Evolutionary conservation across 1,140 invertebrate genomes (phyloP).

Genomic region (Zelostemma sp.): DNA sequence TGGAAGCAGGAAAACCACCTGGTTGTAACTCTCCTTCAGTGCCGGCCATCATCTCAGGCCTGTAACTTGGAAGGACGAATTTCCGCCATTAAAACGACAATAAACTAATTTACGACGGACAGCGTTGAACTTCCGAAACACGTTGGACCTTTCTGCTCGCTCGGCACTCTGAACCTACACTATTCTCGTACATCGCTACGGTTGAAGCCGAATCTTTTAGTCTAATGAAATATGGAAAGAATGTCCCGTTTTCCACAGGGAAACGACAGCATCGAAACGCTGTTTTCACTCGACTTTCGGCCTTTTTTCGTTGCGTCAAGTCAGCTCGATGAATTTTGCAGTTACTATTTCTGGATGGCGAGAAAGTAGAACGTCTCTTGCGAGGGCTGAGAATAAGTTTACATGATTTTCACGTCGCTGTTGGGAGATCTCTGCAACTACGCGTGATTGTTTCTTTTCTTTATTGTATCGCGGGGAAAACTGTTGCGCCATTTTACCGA

Average conservation of each 20-base stretch:
- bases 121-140: no score
- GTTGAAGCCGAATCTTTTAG: conserved; percentile 39
- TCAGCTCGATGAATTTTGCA: background rate
- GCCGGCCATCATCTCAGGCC: background rate
- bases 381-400: background rate
- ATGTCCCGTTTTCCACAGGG: background rate
- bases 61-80: no score
- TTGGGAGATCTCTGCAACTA: background rate
- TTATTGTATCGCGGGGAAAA: background rate
- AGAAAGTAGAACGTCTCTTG: background rate
- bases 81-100: no score
- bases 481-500: background rate
- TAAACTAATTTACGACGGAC: no score
- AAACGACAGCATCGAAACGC: background rate
- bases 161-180: background rate
- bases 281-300: background rate
- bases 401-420: background rate
- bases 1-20: no score
- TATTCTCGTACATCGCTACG: no score
- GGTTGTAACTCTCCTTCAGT: background rate
- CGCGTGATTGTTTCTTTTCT: no score
- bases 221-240: conserved; percentile 35
- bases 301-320: background rate
- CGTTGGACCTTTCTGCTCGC: no score
- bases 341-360: background rate